Base-by-base conservation (phyloP, 2,797 vertebrate genomes). In the Otolemur crassicaudatus region DNA sequence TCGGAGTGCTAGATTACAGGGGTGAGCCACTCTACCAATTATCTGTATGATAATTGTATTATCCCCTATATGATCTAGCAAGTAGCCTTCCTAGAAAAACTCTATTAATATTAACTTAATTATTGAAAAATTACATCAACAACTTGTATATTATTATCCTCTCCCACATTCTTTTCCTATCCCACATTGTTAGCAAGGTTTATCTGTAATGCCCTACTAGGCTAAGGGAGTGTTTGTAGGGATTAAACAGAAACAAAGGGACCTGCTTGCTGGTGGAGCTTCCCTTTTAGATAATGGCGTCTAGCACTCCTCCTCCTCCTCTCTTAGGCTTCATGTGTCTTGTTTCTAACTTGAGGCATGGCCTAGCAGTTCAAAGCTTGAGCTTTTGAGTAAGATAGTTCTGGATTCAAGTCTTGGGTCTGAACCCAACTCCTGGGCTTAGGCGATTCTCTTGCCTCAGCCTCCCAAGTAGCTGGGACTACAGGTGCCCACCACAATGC, bases 1-100 rank as follows among this genome's bases (percentile, higher is more conserved):
- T 14, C 49, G 14, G 49, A 53, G 49, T 53, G 49, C 49, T 53
- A 53, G 49, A 53, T 53, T 14, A 53, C 49, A 53, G 49, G 49
- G 3, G 13, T 14, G 49, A 53, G 49, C 49, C 13, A 53, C 49
- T 53, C 49, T 14, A 3, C 49, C 49, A 53, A 14, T n/a, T 81
- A 76, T 61, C 40, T 25, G 29, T 23, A 31, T 43, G 65, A 34
- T 92, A 88, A 87, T 87, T 87, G 91, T 82, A 73, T 60, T 65
- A 90, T 69, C 53, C 37, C 11, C 34, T 29, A 13, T 16, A 23
- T 46, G 85, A 91, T 43, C 85, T 80, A 90, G 72, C n/a, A 67
- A 94, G 94, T 63, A 53, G 27, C 5, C 40, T 94, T 79, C 49
- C 5, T 75, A 94, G 82, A 79, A 88, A 88, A 56, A 61, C n/a